Conservation (phyloP, 1,140 invertebrate genomes). For the Battus philenor region DNA sequence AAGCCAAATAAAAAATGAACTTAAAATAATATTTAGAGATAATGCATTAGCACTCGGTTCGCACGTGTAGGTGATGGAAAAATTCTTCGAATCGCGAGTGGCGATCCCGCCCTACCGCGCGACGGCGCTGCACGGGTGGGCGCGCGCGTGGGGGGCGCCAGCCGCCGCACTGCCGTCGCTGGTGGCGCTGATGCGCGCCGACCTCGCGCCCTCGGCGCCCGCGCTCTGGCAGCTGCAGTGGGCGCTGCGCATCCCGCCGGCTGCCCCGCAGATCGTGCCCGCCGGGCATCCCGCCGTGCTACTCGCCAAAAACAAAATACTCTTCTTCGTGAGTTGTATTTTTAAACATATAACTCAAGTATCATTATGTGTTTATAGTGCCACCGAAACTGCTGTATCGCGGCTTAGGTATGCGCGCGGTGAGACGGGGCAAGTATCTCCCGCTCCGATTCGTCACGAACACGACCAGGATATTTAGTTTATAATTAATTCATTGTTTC, state of each 20-base stretch:
- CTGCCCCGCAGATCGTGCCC: constrained; percentile 88
- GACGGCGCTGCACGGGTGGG: constrained; percentile 89
- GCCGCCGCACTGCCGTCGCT: constrained; percentile 93
- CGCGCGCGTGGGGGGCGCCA: constrained; percentile 87
- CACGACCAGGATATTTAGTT: too few relatives aligned
- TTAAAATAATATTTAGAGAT: too few relatives aligned
- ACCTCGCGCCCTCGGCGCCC: constrained; percentile 49
- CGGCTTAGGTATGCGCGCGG: too few relatives aligned
- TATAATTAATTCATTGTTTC: too few relatives aligned
- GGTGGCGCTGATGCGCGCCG: constrained; percentile 77
- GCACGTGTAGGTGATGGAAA: constrained; percentile 84
- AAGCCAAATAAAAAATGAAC: too few relatives aligned
- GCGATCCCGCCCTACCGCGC: constrained; percentile 92
- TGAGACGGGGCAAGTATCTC: too few relatives aligned
- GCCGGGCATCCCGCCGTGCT: constrained; percentile 90
- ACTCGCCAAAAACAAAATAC: constrained; percentile 88
- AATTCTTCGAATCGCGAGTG: constrained; percentile 93
- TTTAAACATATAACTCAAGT: too few relatives aligned
- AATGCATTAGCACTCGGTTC: not conserved
- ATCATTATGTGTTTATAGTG: too few relatives aligned
- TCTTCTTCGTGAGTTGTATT: constrained; percentile 93
- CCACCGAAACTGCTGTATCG: too few relatives aligned
- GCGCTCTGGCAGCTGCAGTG: constrained; percentile 90
- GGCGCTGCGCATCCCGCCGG: constrained; percentile 93
- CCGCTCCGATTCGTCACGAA: too few relatives aligned